These are phyloP conservation scores for Diplodus sargus DNA, from an alignment of 2,797 vertebrate species.

Conservation along the genomic window DNA sequence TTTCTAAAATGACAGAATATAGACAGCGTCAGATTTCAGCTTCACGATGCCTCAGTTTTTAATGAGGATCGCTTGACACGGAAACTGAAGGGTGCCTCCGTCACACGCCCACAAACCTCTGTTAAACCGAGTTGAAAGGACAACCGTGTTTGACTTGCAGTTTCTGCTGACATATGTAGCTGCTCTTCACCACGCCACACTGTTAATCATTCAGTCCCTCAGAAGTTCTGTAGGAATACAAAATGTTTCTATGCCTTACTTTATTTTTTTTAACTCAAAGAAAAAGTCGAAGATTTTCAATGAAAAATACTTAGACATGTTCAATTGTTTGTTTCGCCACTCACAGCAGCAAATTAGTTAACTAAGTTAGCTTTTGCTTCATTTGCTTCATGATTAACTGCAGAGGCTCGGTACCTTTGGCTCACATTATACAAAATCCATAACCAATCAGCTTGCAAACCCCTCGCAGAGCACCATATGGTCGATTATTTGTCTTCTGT, in stretches of 20 bases:
- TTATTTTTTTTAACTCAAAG: background rate
- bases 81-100: background rate
- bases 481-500: constrained; percentile 47
- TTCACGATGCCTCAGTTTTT: background rate
- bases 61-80: constrained; percentile 1
- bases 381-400: constrained; percentile 55
- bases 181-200: background rate
- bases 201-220: background rate
- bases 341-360: constrained; percentile 45
- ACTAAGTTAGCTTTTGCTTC: constrained; percentile 9
- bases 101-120: background rate
- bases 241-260: background rate
- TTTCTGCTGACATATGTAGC: background rate
- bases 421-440: constrained; percentile 32
- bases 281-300: background rate
- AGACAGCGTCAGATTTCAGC: background rate
- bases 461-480: constrained; percentile 50
- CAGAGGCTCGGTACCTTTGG: constrained; percentile 25
- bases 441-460: constrained; percentile 44
- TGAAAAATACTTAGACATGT: background rate
- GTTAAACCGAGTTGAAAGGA: background rate
- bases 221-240: background rate
- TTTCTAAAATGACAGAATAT: background rate
- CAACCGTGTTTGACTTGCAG: background rate
- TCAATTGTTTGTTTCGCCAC: constrained; percentile 25